Conservation (phyloP, 1,140 invertebrate species). For the Macrobrachium nipponense region DNA sequence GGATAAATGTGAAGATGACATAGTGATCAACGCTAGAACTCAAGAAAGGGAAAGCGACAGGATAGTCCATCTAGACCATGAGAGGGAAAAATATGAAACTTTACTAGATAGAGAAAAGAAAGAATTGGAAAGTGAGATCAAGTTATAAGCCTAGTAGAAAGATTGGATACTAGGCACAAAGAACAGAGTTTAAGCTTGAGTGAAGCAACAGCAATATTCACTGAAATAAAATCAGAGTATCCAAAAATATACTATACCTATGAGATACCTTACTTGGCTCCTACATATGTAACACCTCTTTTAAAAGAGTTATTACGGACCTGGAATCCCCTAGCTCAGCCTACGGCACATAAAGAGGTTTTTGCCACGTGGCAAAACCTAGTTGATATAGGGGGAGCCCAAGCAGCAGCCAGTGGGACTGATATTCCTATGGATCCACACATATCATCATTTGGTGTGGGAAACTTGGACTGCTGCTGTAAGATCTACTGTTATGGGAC, state of each 20-base stretch:
- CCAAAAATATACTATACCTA: conserved; percentile 72
- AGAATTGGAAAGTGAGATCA: conserved; percentile 80
- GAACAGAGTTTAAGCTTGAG: conserved; percentile 74
- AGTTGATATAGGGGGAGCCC: conserved; percentile 46
- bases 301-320: conserved; percentile 76
- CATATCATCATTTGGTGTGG: conserved; percentile 87
- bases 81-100: conserved; percentile 79
- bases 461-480: conserved; percentile 89
- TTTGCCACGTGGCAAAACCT: conserved; percentile 57
- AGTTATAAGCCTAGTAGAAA: conserved; percentile 79
- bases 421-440: conserved; percentile 75
- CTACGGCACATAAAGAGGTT: conserved; percentile 67
- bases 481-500: conserved; percentile 73
- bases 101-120: conserved; percentile 81
- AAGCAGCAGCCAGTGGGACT: conserved; percentile 35
- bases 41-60: conserved; percentile 82
- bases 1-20: conserved; percentile 94
- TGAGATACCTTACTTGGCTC: conserved; percentile 74
- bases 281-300: conserved; percentile 76
- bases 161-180: conserved; percentile 63
- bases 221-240: conserved; percentile 76
- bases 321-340: conserved; percentile 81
- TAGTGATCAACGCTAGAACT: conserved; percentile 88
- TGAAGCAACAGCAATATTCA: conserved; percentile 80
- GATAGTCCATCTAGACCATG: conserved; percentile 82